A percentile compares a stretch with the other conserved stretches of the same genome.
These are phyloP conservation scores for Sturnira hondurensis DNA, from an alignment of 2,113 vertebrate genomes.

Conservation along the genomic window DNA sequence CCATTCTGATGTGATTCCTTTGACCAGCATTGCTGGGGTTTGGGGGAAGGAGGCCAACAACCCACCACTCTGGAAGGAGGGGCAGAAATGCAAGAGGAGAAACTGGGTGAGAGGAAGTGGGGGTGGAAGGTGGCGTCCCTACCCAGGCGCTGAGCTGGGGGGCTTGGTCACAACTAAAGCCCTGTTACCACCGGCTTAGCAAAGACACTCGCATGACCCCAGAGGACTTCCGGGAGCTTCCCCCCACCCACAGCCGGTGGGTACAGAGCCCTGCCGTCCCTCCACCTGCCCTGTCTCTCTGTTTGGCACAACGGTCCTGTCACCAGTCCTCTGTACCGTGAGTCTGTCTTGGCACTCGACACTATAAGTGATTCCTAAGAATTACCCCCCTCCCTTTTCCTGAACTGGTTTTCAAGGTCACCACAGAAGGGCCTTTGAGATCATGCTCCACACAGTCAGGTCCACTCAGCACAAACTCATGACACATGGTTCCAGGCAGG, in stretches of 20 bases:
- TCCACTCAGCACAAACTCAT: not conserved
- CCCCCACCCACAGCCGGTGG: fast-evolving
- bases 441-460: not conserved
- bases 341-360: not conserved
- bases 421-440: not conserved
- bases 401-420: not conserved
- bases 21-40: too few species aligned
- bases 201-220: not conserved
- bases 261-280: not conserved
- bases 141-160: fast-evolving
- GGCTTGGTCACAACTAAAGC: fast-evolving
- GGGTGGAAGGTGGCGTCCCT: not conserved
- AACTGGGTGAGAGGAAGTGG: not conserved
- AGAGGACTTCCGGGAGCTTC: not conserved
- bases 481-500: not conserved
- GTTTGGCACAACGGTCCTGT: not conserved
- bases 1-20: not conserved
- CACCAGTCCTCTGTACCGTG: not conserved
- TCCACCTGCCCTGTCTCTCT: too few species aligned
- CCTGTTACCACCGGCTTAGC: not conserved
- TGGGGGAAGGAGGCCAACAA: fast-evolving
- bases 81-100: not conserved
- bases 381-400: slow-evolving; percentile 17
- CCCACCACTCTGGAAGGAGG: not conserved
- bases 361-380: not conserved